Percentiles rank a stretch among this genome's conserved stretches.
phyloP scores from a whole-genome alignment of 2,113 vertebrate species.

The Ranitomeya variabilis region DNA sequence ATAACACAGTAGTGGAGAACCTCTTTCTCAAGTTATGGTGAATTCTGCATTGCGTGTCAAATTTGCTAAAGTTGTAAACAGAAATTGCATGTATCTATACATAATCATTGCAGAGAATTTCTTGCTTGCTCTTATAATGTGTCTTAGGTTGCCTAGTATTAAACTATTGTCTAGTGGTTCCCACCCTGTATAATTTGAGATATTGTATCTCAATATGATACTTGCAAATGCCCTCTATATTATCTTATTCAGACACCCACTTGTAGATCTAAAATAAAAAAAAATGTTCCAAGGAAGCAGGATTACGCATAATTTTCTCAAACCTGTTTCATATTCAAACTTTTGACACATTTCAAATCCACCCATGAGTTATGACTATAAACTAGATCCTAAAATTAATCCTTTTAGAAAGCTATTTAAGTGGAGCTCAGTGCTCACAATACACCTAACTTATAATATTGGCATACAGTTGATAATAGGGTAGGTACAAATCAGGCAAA shows the following conservation, averaged over 20 bases:
- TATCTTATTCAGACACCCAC: slow-evolving; percentile 12
- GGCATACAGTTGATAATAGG: background rate
- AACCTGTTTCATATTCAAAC: slow-evolving; percentile 29
- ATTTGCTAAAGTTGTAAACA: background rate
- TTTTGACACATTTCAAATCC: slow-evolving; percentile 43
- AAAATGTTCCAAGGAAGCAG: background rate
- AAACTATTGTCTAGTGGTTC: background rate
- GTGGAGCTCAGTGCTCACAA: background rate
- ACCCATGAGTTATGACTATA: slow-evolving; percentile 39
- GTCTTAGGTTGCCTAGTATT: slow-evolving; percentile 1
- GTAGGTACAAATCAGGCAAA: background rate
- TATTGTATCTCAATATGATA: slow-evolving; percentile 10
- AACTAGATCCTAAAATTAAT: slow-evolving; percentile 31
- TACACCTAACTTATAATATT: background rate
- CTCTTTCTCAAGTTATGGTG: background rate
- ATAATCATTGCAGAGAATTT: background rate
- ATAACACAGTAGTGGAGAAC: too few species aligned
- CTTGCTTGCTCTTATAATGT: background rate
- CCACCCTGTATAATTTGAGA: slow-evolving; percentile 15
- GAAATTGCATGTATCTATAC: background rate
- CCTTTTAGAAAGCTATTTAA: slow-evolving; percentile 26
- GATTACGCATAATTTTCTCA: slow-evolving; percentile 29
- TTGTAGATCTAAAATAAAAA: background rate
- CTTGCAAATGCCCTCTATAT: slow-evolving; percentile 9
- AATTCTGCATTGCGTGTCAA: background rate